Conservation (phyloP, 1,140 invertebrate species). For the Halictus rubicundus region DNA sequence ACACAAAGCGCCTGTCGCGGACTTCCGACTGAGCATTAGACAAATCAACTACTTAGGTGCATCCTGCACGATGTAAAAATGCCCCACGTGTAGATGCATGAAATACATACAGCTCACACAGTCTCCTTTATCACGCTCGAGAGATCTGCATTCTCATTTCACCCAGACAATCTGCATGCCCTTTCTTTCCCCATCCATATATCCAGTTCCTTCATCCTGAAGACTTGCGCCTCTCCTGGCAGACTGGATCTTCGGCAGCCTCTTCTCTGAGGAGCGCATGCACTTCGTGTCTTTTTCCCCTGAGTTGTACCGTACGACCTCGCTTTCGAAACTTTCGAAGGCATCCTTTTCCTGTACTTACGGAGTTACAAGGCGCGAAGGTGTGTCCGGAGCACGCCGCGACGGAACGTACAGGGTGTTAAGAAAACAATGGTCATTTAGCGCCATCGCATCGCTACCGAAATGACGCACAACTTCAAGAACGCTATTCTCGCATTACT, state of each 20-base stretch:
- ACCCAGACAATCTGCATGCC: slow-evolving; percentile 58
- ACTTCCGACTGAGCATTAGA: no score
- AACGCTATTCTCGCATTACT: not conserved
- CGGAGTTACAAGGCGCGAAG: not conserved
- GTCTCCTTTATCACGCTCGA: slow-evolving; percentile 41
- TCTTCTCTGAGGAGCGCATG: not conserved
- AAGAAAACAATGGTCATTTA: no score
- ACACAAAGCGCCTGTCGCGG: no score
- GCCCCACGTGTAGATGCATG: not conserved
- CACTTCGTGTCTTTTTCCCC: slow-evolving; percentile 34
- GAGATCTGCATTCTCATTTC: slow-evolving; percentile 43
- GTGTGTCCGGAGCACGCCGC: slow-evolving; percentile 1
- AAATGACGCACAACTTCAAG: no score
- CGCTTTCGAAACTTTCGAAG: slow-evolving; percentile 32
- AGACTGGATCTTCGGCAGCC: not conserved
- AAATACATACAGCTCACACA: not conserved
- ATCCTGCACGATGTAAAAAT: not conserved
- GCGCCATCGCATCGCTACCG: no score
- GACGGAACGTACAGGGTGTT: not conserved
- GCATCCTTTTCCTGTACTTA: slow-evolving; percentile 8
- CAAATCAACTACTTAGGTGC: no score
- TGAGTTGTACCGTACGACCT: slow-evolving; percentile 16
- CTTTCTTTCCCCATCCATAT: not conserved
- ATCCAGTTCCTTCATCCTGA: not conserved
- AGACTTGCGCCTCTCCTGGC: no score